Percentiles rank a stretch among this genome's conserved stretches.
These are phyloP conservation scores for Danaus plexippus DNA, from an alignment of 1,140 invertebrate genomes.

Conservation along the genomic window DNA sequence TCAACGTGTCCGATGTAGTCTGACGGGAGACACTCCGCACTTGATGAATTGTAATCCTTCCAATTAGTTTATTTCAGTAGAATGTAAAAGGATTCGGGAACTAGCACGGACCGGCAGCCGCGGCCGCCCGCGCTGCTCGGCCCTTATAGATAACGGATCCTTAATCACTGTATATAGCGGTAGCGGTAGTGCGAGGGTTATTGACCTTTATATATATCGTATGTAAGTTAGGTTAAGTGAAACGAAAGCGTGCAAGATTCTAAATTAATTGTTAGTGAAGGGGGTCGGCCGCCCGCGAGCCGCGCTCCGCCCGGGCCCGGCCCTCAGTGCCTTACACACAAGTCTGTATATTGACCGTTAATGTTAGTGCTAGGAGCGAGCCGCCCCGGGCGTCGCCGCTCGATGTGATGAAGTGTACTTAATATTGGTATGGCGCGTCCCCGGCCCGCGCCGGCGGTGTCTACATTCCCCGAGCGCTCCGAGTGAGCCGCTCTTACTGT, in stretches of 20 bases:
- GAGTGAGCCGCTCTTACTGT: neutral
- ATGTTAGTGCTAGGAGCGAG: constrained; percentile 10
- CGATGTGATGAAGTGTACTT: constrained; percentile 21
- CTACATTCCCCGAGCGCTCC: constrained; percentile 15
- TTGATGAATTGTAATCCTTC: no score
- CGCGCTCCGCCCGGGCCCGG: constrained; percentile 32
- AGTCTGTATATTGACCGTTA: constrained; percentile 42
- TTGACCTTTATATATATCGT: neutral
- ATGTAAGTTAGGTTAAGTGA: constrained; percentile 22
- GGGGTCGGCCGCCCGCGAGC: constrained; percentile 23
- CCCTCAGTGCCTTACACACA: constrained; percentile 43
- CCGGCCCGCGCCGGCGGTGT: neutral
- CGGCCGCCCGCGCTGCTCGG: no score
- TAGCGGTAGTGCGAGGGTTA: no score
- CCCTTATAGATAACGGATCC: no score
- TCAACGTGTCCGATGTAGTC: no score
- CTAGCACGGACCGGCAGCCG: no score
- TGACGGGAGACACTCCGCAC: no score
- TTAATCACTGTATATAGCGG: no score
- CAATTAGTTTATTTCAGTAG: no score
- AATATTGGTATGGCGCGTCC: constrained; percentile 8
- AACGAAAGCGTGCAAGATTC: constrained; percentile 61
- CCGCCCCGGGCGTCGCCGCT: neutral
- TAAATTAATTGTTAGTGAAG: constrained; percentile 60
- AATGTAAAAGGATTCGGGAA: no score